These are phyloP conservation scores for Tuta absoluta DNA, from an alignment of 2,888 invertebrate species.

Conservation along the genomic window DNA sequence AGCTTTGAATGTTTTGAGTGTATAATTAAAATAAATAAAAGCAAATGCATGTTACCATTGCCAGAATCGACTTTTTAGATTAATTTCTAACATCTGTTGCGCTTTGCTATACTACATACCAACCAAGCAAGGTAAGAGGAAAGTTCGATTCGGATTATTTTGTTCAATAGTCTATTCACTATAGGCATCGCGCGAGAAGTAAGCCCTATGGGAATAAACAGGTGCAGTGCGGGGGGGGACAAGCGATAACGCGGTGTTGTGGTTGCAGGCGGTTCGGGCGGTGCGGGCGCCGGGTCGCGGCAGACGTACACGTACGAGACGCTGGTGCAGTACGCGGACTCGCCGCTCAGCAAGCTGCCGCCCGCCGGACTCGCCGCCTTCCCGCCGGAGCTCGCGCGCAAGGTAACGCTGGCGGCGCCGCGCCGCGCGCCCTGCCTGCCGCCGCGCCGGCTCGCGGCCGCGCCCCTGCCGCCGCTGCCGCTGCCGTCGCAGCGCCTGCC, in stretches of 20 bases:
- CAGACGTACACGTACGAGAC: slow-evolving; percentile 78
- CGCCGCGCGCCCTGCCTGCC: slow-evolving; percentile 42
- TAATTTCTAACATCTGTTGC: background rate
- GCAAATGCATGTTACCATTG: slow-evolving; percentile 6
- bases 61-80: background rate
- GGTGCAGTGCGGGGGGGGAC: slow-evolving; percentile 12
- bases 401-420: slow-evolving; percentile 62
- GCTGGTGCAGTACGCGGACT: slow-evolving; percentile 79
- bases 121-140: background rate
- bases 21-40: background rate
- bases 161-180: background rate
- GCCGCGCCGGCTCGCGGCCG: slow-evolving; percentile 38
- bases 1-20: slow-evolving; percentile 9
- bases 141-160: background rate
- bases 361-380: slow-evolving; percentile 72
- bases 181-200: background rate
- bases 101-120: background rate
- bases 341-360: slow-evolving; percentile 79
- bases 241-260: slow-evolving; percentile 31
- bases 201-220: background rate
- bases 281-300: slow-evolving; percentile 55
- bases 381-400: slow-evolving; percentile 78
- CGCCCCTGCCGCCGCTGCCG: slow-evolving; percentile 36
- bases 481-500: slow-evolving; percentile 46
- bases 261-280: slow-evolving; percentile 51